A percentile compares a stretch with the other conserved stretches of the same genome.
Conservation (phyloP, 2,797 vertebrate species). For the Lerista edwardsae region DNA sequence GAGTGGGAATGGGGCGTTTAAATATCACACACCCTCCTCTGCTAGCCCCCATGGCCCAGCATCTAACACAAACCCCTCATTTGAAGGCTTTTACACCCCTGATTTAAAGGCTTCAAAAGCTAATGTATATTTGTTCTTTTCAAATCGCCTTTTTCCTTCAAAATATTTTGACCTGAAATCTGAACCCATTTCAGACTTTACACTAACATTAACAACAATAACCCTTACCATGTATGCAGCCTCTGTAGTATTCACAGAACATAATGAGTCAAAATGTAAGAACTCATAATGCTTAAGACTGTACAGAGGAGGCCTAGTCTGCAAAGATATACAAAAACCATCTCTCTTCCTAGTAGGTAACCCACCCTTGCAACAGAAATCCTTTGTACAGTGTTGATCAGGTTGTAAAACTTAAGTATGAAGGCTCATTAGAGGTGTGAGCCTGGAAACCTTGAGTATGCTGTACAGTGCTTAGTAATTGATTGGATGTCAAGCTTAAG, state of each 20-base stretch:
- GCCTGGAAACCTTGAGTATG: not conserved
- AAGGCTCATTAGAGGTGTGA: not conserved
- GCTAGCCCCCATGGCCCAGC: not conserved
- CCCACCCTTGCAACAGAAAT: not conserved
- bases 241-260: not conserved
- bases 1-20: not conserved
- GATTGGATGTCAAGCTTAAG: not conserved
- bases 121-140: not conserved
- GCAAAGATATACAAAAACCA: not conserved
- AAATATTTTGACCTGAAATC: not conserved
- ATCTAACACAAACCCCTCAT: not conserved
- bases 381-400: not conserved
- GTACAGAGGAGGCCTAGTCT: not conserved
- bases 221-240: not conserved
- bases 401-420: not conserved
- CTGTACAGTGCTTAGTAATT: not conserved
- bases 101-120: not conserved
- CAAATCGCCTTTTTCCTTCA: not conserved
- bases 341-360: not conserved
- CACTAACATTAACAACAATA: not conserved
- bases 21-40: not conserved
- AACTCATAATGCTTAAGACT: constrained; percentile 10
- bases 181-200: not conserved
- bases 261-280: not conserved
- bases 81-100: too few species aligned